Evolutionary conservation across 2,888 invertebrate species (phyloP), one percentile per base, ranked within the genome.

Genomic region (Dichetophora obliterata): DNA sequence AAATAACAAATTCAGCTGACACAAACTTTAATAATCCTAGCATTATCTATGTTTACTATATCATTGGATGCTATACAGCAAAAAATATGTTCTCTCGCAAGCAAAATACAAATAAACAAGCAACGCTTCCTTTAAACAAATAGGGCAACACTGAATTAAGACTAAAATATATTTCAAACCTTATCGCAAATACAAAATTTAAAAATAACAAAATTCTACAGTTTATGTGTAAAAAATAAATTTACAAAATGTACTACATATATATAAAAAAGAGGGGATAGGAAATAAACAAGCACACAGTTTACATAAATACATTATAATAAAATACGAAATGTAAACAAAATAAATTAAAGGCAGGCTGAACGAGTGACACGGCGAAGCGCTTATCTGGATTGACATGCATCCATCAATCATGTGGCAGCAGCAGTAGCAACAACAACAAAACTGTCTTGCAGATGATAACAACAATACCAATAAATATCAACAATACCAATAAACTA

Each of bases 341-440:
- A 73, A 73, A 50, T 50, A 50, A 63, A 61, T 27, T 19, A 8
- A 57, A 70, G 31, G 54, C 14, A 71, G 24, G 59, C n/a, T 19
- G 37, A 37, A 59, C 31, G 43, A 11, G 24, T 14, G 50, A 61
- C 11, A 57, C 16, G 19, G 52, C 27, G 54, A 50, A 19, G 59
- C 50, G 69, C 69, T 75, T 75, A 75, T 75, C 75, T 57, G 59
- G 48, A n/a, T 61, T 75, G 75, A 75, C 75, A 75, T 69, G 61
- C 75, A 75, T 61, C 61, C 75, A 69, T 75, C 75, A 24, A 75
- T 69, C 75, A 75, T 43, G 9, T 34, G 50, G 50, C 14, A 34
- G 54, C 27, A 70, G 24, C 52, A 34, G 65, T 27, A 65, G 22
- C 19, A 57, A 37, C 43, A 50, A 50, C n/a, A 72, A 43, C 14